A percentile compares a stretch with the other conserved stretches of the same genome.
Evolutionary conservation across 2,113 vertebrate genomes (phyloP).

Genomic region (Mionectes macconnelli): DNA sequence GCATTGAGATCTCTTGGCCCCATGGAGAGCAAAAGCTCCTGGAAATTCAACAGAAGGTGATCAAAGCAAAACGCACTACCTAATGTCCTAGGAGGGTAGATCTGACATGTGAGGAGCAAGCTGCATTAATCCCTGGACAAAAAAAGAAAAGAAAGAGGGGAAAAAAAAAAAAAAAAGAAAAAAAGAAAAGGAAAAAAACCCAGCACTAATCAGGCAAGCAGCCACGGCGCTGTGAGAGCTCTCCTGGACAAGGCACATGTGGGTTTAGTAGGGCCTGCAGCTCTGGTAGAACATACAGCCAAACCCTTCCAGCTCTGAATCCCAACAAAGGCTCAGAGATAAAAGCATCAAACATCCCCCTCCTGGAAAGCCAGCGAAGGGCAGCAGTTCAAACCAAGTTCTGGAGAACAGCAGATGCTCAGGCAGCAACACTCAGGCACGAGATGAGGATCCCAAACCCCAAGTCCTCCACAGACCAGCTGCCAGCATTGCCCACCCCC

Average conservation of each 20-base stretch:
- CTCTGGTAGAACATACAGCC: slow-evolving; percentile 45
- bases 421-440: not conserved
- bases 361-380: slow-evolving; percentile 57
- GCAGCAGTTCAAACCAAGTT: slow-evolving; percentile 64
- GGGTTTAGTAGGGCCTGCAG: slow-evolving; percentile 49
- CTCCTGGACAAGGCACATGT: slow-evolving; percentile 35
- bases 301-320: slow-evolving; percentile 47
- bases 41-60: slow-evolving; percentile 59
- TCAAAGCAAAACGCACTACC: slow-evolving; percentile 50
- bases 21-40: slow-evolving; percentile 59
- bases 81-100: slow-evolving; percentile 52
- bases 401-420: slow-evolving; percentile 52
- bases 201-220: slow-evolving; percentile 48
- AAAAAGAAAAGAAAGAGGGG: not conserved
- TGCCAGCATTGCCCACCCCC: not conserved
- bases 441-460: not conserved
- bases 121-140: slow-evolving; percentile 48
- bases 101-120: slow-evolving; percentile 43
- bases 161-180: too few species aligned
- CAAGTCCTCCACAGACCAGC: not conserved
- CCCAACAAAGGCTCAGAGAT: slow-evolving; percentile 60
- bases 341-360: slow-evolving; percentile 60
- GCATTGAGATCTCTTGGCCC: slow-evolving; percentile 44
- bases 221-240: not conserved
- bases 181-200: not conserved